These are phyloP conservation scores for Brenthis daphne DNA, from an alignment of 2,888 invertebrate genomes.

Conservation along the genomic window DNA sequence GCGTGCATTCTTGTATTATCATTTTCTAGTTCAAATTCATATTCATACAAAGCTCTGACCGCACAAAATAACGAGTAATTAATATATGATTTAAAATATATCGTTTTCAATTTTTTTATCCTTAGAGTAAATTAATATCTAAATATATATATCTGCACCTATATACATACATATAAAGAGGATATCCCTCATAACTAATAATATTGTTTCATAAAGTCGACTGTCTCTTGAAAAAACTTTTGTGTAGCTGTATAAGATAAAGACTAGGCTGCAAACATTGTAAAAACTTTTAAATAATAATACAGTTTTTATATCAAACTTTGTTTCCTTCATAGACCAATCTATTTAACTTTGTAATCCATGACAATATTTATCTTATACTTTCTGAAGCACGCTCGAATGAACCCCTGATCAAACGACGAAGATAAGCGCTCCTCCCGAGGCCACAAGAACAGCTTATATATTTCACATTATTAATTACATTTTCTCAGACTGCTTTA, in stretches of 20 bases:
- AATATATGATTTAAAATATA: neutral
- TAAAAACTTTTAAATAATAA: neutral
- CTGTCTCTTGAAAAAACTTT: neutral
- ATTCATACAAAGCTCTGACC: neutral
- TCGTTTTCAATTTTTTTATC: no score
- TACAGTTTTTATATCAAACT: neutral
- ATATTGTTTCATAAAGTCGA: no score
- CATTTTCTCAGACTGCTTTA: slow-evolving; percentile 26
- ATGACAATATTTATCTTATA: slow-evolving; percentile 24
- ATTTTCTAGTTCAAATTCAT: slow-evolving; percentile 11
- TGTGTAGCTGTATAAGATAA: neutral
- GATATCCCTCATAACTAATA: no score
- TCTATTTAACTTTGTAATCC: slow-evolving; percentile 14
- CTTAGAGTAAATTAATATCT: no score
- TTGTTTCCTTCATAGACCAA: slow-evolving; percentile 3
- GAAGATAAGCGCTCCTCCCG: slow-evolving; percentile 16
- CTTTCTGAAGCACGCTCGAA: slow-evolving; percentile 18
- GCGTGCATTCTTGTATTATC: slow-evolving; percentile 8
- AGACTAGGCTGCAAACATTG: neutral
- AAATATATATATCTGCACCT: no score
- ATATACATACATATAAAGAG: no score
- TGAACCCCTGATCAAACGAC: slow-evolving; percentile 18
- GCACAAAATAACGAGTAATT: neutral
- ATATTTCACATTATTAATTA: slow-evolving; percentile 38
- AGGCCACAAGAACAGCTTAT: slow-evolving; percentile 25